phyloP scores from a whole-genome alignment of 1,140 invertebrate species.

The roundworm (Caenorhabditis elegans) region DNA sequence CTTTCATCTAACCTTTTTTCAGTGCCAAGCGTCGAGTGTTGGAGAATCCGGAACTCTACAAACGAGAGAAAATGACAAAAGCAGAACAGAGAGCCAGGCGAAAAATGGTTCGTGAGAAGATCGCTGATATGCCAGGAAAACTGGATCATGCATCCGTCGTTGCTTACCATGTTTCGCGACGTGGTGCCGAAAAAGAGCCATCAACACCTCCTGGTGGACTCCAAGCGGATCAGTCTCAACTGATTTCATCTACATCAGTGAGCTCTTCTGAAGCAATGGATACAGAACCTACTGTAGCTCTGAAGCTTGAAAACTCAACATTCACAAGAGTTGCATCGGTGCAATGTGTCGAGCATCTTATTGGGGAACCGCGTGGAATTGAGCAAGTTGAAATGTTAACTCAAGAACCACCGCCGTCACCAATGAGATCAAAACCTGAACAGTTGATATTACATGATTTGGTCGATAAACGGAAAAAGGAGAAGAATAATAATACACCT shows the following conservation, averaged over 20 bases:
- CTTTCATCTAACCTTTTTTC: constrained; percentile 71
- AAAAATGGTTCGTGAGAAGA: constrained; percentile 76
- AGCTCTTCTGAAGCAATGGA: constrained; percentile 11
- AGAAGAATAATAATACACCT: constrained; percentile 6
- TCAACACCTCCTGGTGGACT: constrained; percentile 34
- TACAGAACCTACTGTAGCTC: background rate
- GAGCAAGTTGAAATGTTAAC: background rate
- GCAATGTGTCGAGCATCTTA: background rate
- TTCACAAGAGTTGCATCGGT: background rate
- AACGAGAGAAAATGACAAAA: constrained; percentile 68
- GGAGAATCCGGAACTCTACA: constrained; percentile 80
- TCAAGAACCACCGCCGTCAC: background rate
- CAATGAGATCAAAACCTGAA: background rate
- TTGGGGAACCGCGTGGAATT: background rate
- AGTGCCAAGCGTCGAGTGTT: constrained; percentile 78
- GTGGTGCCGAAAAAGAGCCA: background rate
- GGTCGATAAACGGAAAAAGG: background rate
- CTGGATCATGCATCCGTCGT: constrained; percentile 86
- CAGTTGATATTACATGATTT: background rate
- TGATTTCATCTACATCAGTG: background rate
- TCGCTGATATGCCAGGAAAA: constrained; percentile 82
- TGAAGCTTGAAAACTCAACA: background rate
- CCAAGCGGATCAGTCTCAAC: background rate
- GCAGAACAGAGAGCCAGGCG: constrained; percentile 63
- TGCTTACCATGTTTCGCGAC: constrained; percentile 74